Base-by-base conservation (phyloP, 2,888 invertebrate genomes). In the Phania funesta region DNA sequence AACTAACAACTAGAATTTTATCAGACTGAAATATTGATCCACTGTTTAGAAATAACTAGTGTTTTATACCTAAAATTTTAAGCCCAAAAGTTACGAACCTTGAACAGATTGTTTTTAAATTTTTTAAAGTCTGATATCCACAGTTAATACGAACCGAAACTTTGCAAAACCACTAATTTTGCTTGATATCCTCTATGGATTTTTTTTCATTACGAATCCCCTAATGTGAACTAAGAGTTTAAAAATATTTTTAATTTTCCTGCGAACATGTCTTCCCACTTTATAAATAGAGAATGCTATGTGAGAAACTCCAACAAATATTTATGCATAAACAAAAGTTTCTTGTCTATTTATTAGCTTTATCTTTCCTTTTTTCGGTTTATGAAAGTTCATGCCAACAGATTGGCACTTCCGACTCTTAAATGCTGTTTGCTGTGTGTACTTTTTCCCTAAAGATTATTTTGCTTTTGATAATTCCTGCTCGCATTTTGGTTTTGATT, bases 331-430 rank as follows among this genome's bases (percentile, higher is more conserved):
- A 44, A 44, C 32, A 74, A 62, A 73, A 74, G 52, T 64, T 74
- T 52, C 26, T 64, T 65, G 44, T 70, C 60, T 70, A 20, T 62
- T 60, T 70, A 60, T 52, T 52, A 32, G 29, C 64, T 32, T 73
- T 56, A 26, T 29, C n/a, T 32, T 58, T 22, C 44, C 18, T 11
- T 44, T 44, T 73, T 52, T 64, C 20, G 50, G 62, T 54, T 64
- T 67, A 24, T 29, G 26, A 79, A 79, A 79, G 65, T 79, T 79
- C 41, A 67, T 73, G 73, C 48, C 60, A 79, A 74, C 74, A 79
- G 79, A 74, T 79, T 79, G 62, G 67, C 79, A 79, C 67, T 79
- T 79, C 79, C 79, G 74, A 52, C 60, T 67, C 52, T 48, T 46
- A 74, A 79, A 67, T 74, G 60, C 24, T 74, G 67, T 79, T 74